These are phyloP conservation scores for Julus scandinavius DNA, from an alignment of 2,888 invertebrate genomes.

Conservation along the genomic window DNA sequence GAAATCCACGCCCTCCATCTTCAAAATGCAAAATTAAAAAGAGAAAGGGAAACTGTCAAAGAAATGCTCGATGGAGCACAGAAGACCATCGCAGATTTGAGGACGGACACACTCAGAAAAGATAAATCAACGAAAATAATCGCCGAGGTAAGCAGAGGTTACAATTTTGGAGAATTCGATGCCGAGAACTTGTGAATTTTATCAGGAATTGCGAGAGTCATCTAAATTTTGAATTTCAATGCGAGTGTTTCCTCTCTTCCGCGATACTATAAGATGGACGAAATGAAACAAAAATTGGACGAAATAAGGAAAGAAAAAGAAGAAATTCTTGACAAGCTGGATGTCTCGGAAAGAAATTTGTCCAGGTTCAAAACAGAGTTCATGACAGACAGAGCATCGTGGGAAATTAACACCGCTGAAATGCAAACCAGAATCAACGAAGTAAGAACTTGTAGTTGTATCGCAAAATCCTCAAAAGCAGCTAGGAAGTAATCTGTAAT, in stretches of 20 bases:
- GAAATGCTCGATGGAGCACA: constrained; percentile 86
- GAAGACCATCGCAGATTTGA: constrained; percentile 82
- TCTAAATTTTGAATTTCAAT: neutral
- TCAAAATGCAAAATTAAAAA: constrained; percentile 81
- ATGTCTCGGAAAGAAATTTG: constrained; percentile 82
- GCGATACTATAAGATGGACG: constrained; percentile 70
- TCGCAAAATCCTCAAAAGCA: no score
- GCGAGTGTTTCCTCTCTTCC: neutral
- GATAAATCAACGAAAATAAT: constrained; percentile 55
- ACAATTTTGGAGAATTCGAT: no score
- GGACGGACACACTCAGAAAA: constrained; percentile 65
- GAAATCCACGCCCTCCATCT: constrained; percentile 85
- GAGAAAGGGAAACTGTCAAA: constrained; percentile 88
- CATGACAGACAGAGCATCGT: constrained; percentile 86
- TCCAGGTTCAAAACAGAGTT: constrained; percentile 88
- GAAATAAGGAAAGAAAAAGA: constrained; percentile 85
- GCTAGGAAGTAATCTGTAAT: no score
- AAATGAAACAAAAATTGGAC: constrained; percentile 83
- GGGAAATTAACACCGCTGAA: constrained; percentile 87
- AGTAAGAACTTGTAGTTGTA: constrained; percentile 66
- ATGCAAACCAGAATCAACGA: constrained; percentile 88
- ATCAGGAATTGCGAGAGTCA: neutral
- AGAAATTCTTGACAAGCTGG: constrained; percentile 87
- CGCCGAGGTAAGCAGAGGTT: constrained; percentile 51
- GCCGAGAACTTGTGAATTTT: neutral